phyloP scores from a whole-genome alignment of 2,888 invertebrate species.

The Eilema depressum region DNA sequence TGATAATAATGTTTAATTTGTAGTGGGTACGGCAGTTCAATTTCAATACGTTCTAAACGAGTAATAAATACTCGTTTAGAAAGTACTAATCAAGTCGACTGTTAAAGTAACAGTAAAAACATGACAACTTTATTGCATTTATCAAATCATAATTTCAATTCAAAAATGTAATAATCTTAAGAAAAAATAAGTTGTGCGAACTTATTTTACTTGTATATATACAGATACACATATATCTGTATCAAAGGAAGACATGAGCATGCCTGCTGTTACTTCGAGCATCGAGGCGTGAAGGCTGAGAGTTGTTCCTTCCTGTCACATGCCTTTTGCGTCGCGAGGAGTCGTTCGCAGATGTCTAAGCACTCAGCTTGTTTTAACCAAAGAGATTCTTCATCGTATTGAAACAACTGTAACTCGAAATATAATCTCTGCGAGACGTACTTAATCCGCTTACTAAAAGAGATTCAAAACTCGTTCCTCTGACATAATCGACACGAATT shows the following conservation, averaged over 20 bases:
- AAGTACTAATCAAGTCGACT: no score
- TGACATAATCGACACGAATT: constrained; percentile 85
- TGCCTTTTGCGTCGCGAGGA: constrained; percentile 52
- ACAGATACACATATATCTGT: neutral
- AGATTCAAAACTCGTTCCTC: constrained; percentile 78
- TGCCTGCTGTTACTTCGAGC: constrained; percentile 35
- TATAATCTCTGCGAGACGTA: constrained; percentile 67
- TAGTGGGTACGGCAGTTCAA: neutral
- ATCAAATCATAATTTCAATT: no score
- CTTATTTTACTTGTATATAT: neutral
- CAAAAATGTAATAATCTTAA: neutral
- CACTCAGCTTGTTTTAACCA: constrained; percentile 40
- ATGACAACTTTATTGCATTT: no score
- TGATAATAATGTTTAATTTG: neutral
- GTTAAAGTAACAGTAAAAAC: no score
- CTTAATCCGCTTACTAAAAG: constrained; percentile 76
- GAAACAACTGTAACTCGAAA: constrained; percentile 57
- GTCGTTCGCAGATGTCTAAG: constrained; percentile 33
- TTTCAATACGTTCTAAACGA: no score
- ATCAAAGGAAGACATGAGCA: constrained; percentile 11
- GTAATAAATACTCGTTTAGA: no score
- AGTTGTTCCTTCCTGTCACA: constrained; percentile 77
- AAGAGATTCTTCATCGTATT: constrained; percentile 52
- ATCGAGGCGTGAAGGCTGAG: constrained; percentile 46
- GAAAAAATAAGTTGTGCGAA: neutral